Conservation (phyloP, 2,113 vertebrate genomes). For the Circaetus cinerascens region DNA sequence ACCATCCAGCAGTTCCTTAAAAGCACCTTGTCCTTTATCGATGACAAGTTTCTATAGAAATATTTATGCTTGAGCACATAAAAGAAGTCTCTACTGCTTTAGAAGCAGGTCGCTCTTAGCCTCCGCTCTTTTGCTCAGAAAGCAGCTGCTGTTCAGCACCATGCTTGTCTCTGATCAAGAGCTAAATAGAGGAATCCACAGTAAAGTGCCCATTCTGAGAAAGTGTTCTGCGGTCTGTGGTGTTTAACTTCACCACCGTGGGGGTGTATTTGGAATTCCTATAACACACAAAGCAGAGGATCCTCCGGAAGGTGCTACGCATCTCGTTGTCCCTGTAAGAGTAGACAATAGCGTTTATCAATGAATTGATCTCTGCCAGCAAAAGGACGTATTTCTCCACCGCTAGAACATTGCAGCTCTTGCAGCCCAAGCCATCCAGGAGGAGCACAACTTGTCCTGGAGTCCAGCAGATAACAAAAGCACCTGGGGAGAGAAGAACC, state of each 20-base stretch:
- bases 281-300: constrained; percentile 81
- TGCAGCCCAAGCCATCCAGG: constrained; percentile 83
- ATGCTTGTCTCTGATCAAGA: background rate
- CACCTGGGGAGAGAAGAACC: constrained; percentile 71
- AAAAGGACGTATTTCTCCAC: constrained; percentile 90
- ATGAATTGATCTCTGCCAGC: constrained; percentile 88
- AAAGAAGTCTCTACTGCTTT: background rate
- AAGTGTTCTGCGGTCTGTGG: constrained; percentile 62
- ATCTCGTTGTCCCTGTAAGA: constrained; percentile 88
- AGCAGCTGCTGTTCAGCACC: background rate
- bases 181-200: constrained; percentile 70
- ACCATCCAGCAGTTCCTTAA: background rate
- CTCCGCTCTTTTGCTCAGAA: background rate
- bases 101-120: background rate
- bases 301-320: constrained; percentile 84
- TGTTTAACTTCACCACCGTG: background rate
- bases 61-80: background rate
- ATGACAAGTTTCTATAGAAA: background rate
- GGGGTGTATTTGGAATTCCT: constrained; percentile 15
- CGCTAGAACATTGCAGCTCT: constrained; percentile 72
- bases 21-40: background rate
- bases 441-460: constrained; percentile 86
- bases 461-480: constrained; percentile 94
- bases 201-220: constrained; percentile 62
- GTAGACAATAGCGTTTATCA: constrained; percentile 91